Evolutionary conservation across 2,113 vertebrate species (phyloP).

Genomic region (Sarotherodon lohbergeri): DNA sequence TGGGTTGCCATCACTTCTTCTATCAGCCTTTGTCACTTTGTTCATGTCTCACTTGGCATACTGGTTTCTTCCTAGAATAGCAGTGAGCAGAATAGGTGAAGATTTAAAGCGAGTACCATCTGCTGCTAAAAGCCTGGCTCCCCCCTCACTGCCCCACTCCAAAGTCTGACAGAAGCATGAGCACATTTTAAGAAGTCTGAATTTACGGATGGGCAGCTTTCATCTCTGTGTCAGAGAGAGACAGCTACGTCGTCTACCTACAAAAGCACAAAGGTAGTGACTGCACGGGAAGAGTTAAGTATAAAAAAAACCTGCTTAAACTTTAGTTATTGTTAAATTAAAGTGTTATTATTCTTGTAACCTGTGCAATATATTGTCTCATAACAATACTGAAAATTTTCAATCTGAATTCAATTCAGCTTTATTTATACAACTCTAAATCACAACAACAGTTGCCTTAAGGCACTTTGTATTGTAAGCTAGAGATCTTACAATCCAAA

Average conservation of each 20-base stretch:
- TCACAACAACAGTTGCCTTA: background rate
- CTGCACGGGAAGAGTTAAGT: background rate
- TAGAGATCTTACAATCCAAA: background rate
- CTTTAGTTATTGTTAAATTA: too few species aligned
- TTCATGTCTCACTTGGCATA: background rate
- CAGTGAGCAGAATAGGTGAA: background rate
- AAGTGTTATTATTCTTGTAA: background rate
- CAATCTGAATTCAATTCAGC: background rate
- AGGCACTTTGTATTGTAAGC: fast-evolving
- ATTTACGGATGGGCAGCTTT: conserved; percentile 26
- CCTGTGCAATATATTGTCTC: fast-evolving
- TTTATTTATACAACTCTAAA: background rate
- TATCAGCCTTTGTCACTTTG: background rate
- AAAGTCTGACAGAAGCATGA: conserved; percentile 26
- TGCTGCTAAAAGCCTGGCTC: background rate
- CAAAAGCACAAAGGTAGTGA: background rate
- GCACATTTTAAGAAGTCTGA: conserved; percentile 2
- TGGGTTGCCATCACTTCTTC: background rate
- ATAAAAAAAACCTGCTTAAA: background rate
- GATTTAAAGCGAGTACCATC: background rate
- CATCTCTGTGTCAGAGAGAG: background rate
- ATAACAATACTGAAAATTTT: background rate
- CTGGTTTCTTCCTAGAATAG: background rate
- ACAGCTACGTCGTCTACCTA: background rate
- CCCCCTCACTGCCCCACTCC: background rate